Conservation (phyloP, 35 echinoderm and acorn worm species). For the Lytechinus pictus region DNA sequence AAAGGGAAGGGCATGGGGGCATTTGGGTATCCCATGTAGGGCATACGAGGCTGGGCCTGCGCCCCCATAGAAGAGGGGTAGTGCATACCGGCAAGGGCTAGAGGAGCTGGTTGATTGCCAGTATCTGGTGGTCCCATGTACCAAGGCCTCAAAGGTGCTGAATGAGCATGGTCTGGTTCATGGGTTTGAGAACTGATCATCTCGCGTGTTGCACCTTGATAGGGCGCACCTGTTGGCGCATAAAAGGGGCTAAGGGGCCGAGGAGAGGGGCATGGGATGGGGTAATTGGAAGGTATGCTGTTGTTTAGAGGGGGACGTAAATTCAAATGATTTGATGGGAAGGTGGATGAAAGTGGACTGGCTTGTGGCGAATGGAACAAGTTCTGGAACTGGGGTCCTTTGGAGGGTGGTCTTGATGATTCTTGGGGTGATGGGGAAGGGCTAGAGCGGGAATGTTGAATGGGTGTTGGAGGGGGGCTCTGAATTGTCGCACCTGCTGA, state of each 20-base stretch:
- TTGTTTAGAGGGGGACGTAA: not conserved
- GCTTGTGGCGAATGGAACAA: not conserved
- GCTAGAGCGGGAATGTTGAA: not conserved
- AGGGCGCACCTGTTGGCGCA: not conserved
- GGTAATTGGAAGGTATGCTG: constrained; percentile 3
- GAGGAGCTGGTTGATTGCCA: constrained; percentile 34
- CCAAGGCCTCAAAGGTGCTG: not conserved
- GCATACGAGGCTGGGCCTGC: not conserved
- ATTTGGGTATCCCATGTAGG: constrained; percentile 17
- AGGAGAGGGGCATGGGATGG: constrained; percentile 31
- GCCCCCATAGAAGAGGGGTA: not conserved
- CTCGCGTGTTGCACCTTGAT: not conserved
- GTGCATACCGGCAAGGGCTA: constrained; percentile 45
- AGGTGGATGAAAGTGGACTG: constrained; percentile 18
- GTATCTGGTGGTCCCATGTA: not conserved
- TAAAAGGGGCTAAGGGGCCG: constrained; percentile 1
- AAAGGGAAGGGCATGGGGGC: constrained; percentile 22
- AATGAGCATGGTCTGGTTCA: not conserved
- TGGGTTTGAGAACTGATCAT: not conserved
- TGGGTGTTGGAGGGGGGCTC: not conserved
- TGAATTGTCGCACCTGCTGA: not conserved
- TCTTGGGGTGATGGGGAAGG: not conserved
- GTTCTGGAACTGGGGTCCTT: not conserved
- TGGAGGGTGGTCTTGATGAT: not conserved
- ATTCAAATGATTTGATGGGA: constrained; percentile 30